These are phyloP conservation scores for Tromatobia lineatoria DNA, from an alignment of 2,888 invertebrate genomes.

Conservation along the genomic window DNA sequence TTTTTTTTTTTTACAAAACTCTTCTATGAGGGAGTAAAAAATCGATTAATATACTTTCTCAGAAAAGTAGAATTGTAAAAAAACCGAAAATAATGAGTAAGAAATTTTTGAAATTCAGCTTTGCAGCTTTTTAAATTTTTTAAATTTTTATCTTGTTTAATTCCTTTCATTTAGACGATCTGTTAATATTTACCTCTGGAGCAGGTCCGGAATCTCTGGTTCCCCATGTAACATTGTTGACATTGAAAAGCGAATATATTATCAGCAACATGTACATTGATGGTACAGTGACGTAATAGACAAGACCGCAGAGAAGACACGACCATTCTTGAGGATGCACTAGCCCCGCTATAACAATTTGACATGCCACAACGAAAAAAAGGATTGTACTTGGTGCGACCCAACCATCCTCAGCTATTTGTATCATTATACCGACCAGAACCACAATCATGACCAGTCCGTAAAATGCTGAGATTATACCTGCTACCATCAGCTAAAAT, in stretches of 20 bases:
- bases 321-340: slow-evolving; percentile 93
- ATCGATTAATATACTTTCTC: no score
- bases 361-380: slow-evolving; percentile 90
- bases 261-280: slow-evolving; percentile 97
- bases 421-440: slow-evolving; percentile 92
- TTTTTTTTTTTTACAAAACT: no score
- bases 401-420: slow-evolving; percentile 92
- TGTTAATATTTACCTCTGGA: not conserved
- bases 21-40: no score
- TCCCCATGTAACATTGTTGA: slow-evolving; percentile 98
- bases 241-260: slow-evolving; percentile 96
- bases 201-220: slow-evolving; percentile 90
- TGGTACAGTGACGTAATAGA: slow-evolving; percentile 97
- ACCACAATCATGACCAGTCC: slow-evolving; percentile 96
- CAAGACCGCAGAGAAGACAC: slow-evolving; percentile 91
- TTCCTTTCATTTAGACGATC: not conserved
- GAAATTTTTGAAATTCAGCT: no score
- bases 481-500: slow-evolving; percentile 90
- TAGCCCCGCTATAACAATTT: slow-evolving; percentile 87
- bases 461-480: slow-evolving; percentile 91
- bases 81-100: no score
- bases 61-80: no score
- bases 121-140: no score
- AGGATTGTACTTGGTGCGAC: slow-evolving; percentile 94
- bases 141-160: not conserved